These are phyloP conservation scores for Ibidorhyncha struthersii DNA, from an alignment of 2,113 vertebrate genomes.

Conservation along the genomic window DNA sequence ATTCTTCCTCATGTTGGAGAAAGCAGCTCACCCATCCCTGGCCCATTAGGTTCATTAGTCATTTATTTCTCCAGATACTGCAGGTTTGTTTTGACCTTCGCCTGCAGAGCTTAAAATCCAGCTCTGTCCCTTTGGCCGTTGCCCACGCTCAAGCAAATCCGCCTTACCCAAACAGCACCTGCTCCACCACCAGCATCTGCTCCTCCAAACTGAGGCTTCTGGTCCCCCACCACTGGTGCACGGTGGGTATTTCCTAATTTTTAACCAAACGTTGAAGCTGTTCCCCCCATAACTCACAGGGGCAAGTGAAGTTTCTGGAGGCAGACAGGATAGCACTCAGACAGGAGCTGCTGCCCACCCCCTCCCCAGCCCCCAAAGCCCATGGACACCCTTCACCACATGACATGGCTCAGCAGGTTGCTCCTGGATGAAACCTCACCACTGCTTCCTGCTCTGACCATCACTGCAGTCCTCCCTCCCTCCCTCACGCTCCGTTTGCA, in stretches of 20 bases:
- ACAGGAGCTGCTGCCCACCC: background rate
- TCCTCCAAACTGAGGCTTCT: background rate
- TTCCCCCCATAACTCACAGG: background rate
- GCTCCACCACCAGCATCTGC: background rate
- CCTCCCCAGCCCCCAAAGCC: background rate
- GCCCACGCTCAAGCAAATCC: too few relatives aligned
- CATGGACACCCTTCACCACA: background rate
- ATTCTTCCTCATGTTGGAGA: accelerated
- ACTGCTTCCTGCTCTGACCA: background rate
- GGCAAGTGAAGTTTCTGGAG: background rate
- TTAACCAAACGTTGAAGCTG: background rate
- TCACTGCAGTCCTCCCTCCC: background rate
- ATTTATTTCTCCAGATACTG: background rate
- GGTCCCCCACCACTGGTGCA: accelerated
- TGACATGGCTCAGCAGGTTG: background rate
- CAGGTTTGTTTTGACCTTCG: background rate
- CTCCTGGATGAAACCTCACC: background rate
- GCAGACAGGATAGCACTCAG: background rate
- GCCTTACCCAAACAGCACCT: background rate
- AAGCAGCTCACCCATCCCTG: background rate
- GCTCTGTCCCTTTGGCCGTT: background rate
- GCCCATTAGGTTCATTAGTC: background rate
- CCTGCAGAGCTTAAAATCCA: background rate
- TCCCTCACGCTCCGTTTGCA: background rate
- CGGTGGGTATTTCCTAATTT: background rate